Evolutionary conservation across 2,113 vertebrate species (phyloP).

Genomic region (Etheostoma spectabile): DNA sequence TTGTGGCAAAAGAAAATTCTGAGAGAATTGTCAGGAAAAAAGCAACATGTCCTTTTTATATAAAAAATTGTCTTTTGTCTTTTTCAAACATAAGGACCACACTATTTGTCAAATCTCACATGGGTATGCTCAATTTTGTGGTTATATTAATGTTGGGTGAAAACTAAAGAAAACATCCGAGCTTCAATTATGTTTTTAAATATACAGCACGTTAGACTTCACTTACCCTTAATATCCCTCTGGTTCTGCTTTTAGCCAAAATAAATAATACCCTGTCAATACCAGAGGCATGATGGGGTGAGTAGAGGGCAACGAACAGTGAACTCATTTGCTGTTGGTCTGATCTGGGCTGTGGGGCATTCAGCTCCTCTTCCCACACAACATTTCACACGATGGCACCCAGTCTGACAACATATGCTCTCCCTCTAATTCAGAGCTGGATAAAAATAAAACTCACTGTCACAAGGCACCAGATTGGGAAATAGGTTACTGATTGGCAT

Average conservation of each 20-base stretch:
- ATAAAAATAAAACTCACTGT: slow-evolving; percentile 84
- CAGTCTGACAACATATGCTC: slow-evolving; percentile 85
- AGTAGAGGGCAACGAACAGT: slow-evolving; percentile 54
- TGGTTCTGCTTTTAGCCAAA: slow-evolving; percentile 29
- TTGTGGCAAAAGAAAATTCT: slow-evolving; percentile 59
- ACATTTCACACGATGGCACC: slow-evolving; percentile 81
- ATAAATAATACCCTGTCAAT: slow-evolving; percentile 35
- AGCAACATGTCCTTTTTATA: background rate
- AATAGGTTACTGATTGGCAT: slow-evolving; percentile 82
- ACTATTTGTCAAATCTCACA: slow-evolving; percentile 5
- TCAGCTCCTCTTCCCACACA: slow-evolving; percentile 71
- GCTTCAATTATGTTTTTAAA: no score
- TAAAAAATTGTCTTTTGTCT: background rate
- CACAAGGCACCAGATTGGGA: slow-evolving; percentile 86
- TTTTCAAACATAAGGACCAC: background rate
- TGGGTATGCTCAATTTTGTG: background rate
- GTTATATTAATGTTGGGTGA: background rate
- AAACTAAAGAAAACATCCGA: no score
- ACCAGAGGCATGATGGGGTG: slow-evolving; percentile 58
- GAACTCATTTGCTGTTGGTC: slow-evolving; percentile 70
- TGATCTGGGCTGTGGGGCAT: slow-evolving; percentile 75
- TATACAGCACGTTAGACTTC: background rate
- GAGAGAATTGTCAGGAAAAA: slow-evolving; percentile 15
- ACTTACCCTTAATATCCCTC: background rate
- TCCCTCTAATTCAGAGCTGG: slow-evolving; percentile 76